Percentiles rank a stretch among this genome's conserved stretches.
Conservation (phyloP, 2,888 invertebrate species). For the Parascotia fuliginaria region DNA sequence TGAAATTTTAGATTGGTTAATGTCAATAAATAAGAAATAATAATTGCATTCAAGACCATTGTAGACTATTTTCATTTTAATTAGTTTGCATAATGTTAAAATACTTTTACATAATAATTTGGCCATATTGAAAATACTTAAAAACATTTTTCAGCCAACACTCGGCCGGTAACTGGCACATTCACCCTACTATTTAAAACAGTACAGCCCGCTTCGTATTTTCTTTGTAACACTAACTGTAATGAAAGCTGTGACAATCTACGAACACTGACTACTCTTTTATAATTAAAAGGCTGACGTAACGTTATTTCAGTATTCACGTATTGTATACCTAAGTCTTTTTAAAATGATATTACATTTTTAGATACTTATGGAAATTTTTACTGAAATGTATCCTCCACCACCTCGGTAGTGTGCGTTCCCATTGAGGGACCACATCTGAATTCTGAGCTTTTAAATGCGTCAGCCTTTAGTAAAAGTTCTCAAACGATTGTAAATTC, state of each 20-base stretch:
- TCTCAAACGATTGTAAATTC: no score
- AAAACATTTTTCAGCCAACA: conserved; percentile 5
- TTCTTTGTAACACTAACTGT: conserved; percentile 49
- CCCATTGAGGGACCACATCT: no score
- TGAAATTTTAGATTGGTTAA: no score
- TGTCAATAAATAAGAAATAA: no score
- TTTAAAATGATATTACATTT: background rate
- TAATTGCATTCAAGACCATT: no score
- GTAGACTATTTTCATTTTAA: no score
- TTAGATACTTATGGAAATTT: background rate
- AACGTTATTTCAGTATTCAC: conserved; percentile 1
- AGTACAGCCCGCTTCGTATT: conserved; percentile 28
- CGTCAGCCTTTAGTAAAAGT: no score
- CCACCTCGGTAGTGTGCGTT: no score
- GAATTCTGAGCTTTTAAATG: no score
- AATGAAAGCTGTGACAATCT: conserved; percentile 43
- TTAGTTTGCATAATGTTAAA: no score
- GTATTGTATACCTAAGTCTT: background rate
- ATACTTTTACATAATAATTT: no score
- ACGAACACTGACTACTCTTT: conserved; percentile 28
- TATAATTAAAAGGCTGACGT: conserved; percentile 45
- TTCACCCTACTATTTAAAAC: conserved; percentile 45
- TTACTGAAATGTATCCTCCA: no score
- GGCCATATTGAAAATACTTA: background rate
- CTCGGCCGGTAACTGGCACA: conserved; percentile 22